Percentiles rank a stretch among this genome's conserved stretches.
Conservation (phyloP, 2,888 invertebrate genomes). For the Tipula lateralis region DNA sequence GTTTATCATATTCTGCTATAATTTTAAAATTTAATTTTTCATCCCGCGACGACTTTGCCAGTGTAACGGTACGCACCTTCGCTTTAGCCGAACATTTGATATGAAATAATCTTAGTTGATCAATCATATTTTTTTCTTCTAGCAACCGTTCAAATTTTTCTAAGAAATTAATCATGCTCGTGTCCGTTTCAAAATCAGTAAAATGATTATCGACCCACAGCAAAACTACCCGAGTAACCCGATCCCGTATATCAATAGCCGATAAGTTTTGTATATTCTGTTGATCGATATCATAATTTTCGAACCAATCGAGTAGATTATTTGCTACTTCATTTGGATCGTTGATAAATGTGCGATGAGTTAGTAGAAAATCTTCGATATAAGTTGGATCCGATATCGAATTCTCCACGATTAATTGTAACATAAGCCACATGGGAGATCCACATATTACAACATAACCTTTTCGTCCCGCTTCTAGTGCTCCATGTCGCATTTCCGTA, state of each 20-base stretch:
- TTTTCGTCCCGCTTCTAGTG: conserved; percentile 66
- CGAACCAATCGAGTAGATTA: conserved; percentile 85
- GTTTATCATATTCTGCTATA: conserved; percentile 87
- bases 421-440: conserved; percentile 81
- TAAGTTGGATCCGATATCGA: conserved; percentile 94
- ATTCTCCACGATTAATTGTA: conserved; percentile 93
- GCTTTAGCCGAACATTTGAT: conserved; percentile 98
- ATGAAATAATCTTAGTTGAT: conserved; percentile 76
- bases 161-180: conserved; percentile 93
- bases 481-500: conserved; percentile 72
- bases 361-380: conserved; percentile 96
- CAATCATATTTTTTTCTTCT: conserved; percentile 80
- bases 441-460: conserved; percentile 95
- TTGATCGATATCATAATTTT: conserved; percentile 58
- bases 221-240: conserved; percentile 91
- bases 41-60: conserved; percentile 88
- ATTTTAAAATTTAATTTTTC: conserved; percentile 91
- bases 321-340: conserved; percentile 81
- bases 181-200: conserved; percentile 94
- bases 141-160: conserved; percentile 85
- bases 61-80: conserved; percentile 80
- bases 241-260: conserved; percentile 52
- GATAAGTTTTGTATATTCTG: conserved; percentile 40
- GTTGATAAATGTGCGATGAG: conserved; percentile 91
- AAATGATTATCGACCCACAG: conserved; percentile 99